phyloP scores from a whole-genome alignment of 1,140 invertebrate species.

The Sitophilus oryzae region DNA sequence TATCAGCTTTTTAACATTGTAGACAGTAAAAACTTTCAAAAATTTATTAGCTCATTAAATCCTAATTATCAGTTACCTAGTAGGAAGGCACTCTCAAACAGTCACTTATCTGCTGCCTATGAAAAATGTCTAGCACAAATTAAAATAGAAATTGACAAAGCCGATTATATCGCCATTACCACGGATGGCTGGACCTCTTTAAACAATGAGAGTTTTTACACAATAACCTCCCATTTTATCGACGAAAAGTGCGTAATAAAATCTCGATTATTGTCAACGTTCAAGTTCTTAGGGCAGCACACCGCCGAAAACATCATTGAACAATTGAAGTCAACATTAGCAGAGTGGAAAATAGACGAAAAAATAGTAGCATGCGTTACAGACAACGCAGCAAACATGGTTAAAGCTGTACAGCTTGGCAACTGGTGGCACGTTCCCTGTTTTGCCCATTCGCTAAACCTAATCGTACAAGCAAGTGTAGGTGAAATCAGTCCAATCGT shows the following conservation, averaged over 20 bases:
- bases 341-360: constrained; percentile 1
- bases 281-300: constrained; percentile 1
- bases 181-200: constrained; percentile 6
- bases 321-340: neutral
- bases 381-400: constrained; percentile 32
- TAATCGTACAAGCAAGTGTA: constrained; percentile 21
- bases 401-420: constrained; percentile 24
- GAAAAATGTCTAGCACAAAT: too few relatives aligned
- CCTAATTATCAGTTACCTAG: too few relatives aligned
- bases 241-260: neutral
- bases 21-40: too few relatives aligned
- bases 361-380: constrained; percentile 18
- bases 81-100: too few relatives aligned
- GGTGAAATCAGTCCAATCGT: constrained; percentile 6
- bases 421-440: constrained; percentile 30
- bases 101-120: too few relatives aligned
- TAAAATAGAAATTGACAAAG: too few relatives aligned
- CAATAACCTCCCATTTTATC: constrained; percentile 2
- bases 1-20: too few relatives aligned
- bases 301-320: constrained; percentile 1
- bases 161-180: too few relatives aligned
- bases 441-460: constrained; percentile 34
- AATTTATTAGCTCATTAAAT: too few relatives aligned
- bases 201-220: constrained; percentile 7
- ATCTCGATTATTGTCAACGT: neutral